Base-by-base conservation (phyloP, 2,113 vertebrate genomes). In the Pelobates fuscus region DNA sequence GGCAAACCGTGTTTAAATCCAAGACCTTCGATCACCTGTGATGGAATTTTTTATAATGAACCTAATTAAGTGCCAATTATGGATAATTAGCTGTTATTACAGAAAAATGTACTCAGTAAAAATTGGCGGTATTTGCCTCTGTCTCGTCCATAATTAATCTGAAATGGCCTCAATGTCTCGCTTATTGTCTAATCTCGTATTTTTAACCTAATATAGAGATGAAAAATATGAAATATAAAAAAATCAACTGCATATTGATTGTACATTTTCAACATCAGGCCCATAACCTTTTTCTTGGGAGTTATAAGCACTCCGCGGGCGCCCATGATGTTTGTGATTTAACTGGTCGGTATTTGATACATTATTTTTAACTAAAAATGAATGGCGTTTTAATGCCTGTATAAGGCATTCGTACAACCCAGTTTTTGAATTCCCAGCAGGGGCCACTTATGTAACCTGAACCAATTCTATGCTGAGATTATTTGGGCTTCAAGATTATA, bases 61-160 rank as follows among this genome's bases (percentile, higher is more conserved):
- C n/a, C 37, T 59, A 67, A 75, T 58, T 75, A 59, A 37, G 24
- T 57, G 30, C 5, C 62, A 60, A 67, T 67, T 76, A 67, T 32
- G 21, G n/a, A 24, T 27, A 67, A 49, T 76, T 60, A 67, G 64
- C 49, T 76, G 25, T 24, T 58, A 68, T 67, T 60, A 60, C 66
- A 44, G 49, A 60, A 60, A 67, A 57, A 61, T 23, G 37, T 32
- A 46, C 64, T 67, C 60, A 24, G 26, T 17, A 43, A 57, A 21
- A 75, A 67, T 23, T 59, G 17, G 23, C 5, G 49, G 23, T 27
- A 59, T 21, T 67, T 76, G 17, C 18, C 21, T 14, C 25, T 60
- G n/a, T 46, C 7, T 67, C 24, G 4, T 54, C 26, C 49, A 12
- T 20, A n/a, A 37, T 26, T 20, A 43, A 15, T 65, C 29, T 10